phyloP scores from a whole-genome alignment of 1,140 invertebrate genomes.

The Lordiphosa stackelbergi region DNA sequence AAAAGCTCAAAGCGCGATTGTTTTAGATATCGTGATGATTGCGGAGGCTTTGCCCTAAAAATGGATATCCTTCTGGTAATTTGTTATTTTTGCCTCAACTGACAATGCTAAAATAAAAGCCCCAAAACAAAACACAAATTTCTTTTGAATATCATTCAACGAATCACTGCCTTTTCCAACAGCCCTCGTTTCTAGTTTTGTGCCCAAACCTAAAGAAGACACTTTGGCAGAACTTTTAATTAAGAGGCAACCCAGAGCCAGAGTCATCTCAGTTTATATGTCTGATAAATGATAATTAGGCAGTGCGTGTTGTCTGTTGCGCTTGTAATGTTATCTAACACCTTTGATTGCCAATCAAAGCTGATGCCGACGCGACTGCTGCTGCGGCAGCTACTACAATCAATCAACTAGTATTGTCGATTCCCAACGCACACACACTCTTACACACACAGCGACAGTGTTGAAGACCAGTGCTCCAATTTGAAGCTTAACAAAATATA shows the following conservation, averaged over 20 bases:
- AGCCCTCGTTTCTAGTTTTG: too few relatives aligned
- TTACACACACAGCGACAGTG: slow-evolving; percentile 1
- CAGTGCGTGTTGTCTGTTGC: slow-evolving; percentile 71
- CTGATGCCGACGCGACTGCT: slow-evolving; percentile 33
- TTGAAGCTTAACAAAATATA: slow-evolving; percentile 39
- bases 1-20: too few relatives aligned
- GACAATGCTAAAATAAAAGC: too few relatives aligned
- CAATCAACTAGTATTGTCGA: slow-evolving; percentile 59
- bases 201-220: too few relatives aligned
- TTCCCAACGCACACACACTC: slow-evolving; percentile 1
- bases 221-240: slow-evolving; percentile 44
- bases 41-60: too few relatives aligned
- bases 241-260: slow-evolving; percentile 17
- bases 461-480: slow-evolving; percentile 44
- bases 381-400: slow-evolving; percentile 56
- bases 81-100: too few relatives aligned
- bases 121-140: too few relatives aligned
- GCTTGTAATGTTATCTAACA: slow-evolving; percentile 76
- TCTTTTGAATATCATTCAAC: too few relatives aligned
- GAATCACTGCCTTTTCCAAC: too few relatives aligned
- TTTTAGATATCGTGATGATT: too few relatives aligned
- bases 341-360: slow-evolving; percentile 72
- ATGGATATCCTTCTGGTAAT: too few relatives aligned
- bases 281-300: slow-evolving; percentile 74
- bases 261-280: slow-evolving; percentile 8